Conservation (phyloP, 2,888 invertebrate genomes). For the Phorcus lineatus region DNA sequence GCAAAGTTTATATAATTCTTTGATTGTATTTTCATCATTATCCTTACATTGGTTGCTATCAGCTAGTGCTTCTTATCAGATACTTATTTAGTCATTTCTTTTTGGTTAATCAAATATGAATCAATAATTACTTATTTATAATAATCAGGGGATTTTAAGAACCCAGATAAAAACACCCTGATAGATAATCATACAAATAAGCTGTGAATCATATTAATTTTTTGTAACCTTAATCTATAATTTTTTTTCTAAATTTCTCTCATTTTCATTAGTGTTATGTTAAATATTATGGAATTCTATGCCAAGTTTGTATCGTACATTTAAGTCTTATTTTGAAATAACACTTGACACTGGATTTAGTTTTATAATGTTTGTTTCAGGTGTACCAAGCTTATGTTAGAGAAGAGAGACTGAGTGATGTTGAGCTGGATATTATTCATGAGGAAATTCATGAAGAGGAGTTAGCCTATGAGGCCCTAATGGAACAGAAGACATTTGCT, state of each 20-base stretch:
- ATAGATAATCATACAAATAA: no score
- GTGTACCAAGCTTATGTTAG: constrained; percentile 66
- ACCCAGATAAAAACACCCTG: no score
- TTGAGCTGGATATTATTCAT: not conserved
- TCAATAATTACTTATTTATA: no score
- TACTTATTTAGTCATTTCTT: no score
- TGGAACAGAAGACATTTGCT: not conserved
- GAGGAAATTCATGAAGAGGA: not conserved
- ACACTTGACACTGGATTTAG: not conserved
- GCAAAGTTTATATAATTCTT: no score
- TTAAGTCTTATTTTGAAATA: no score
- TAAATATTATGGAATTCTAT: not conserved
- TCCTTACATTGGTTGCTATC: no score
- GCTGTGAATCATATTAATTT: not conserved
- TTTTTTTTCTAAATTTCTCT: not conserved
- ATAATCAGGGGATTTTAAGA: no score
- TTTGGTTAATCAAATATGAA: no score
- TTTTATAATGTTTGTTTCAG: constrained; percentile 39
- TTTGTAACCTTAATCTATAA: not conserved
- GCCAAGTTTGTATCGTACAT: no score
- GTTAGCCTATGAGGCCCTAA: not conserved
- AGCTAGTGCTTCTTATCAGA: no score
- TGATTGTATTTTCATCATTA: no score
- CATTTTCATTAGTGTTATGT: not conserved
- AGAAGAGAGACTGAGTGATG: not conserved